Evolutionary conservation across 2,797 vertebrate species (phyloP).

Genomic region (Malacoraja senta): DNA sequence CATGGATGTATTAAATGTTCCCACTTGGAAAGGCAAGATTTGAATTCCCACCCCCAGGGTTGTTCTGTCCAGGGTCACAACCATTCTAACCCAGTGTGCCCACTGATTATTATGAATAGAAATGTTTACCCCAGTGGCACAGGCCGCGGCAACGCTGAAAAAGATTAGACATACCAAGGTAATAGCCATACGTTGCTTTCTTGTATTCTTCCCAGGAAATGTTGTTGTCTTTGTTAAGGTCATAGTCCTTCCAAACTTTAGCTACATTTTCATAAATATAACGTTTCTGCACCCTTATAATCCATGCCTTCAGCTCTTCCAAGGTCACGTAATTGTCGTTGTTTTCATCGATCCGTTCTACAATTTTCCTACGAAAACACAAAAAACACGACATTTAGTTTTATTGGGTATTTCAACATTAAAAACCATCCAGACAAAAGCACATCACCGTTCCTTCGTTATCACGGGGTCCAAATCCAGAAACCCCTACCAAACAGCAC

Average conservation of each 20-base stretch:
- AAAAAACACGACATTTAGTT: neutral
- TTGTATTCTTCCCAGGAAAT: conserved; percentile 98
- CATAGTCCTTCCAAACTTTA: conserved; percentile 92
- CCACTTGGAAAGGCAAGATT: neutral
- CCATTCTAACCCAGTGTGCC: no score
- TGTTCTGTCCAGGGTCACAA: neutral
- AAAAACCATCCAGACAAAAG: neutral
- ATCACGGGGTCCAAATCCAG: neutral
- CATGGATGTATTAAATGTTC: neutral
- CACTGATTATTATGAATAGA: neutral
- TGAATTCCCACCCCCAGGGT: neutral
- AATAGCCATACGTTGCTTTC: conserved; percentile 91
- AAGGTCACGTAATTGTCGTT: conserved; percentile 74
- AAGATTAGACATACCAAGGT: conserved; percentile 66
- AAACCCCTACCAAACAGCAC: neutral
- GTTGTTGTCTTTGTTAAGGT: conserved; percentile 85
- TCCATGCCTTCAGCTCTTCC: conserved; percentile 85
- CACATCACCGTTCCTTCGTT: neutral
- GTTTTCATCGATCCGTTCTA: conserved; percentile 79
- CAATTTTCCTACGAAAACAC: conserved; percentile 74
- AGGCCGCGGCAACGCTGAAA: neutral
- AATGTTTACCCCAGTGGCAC: neutral
- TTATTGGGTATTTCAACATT: neutral
- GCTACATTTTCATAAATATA: conserved; percentile 95
- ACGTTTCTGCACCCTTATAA: conserved; percentile 92